Evolutionary conservation across 2,113 vertebrate species (phyloP), one percentile per base, ranked within the genome.

Genomic region (Diadophis punctatus): DNA sequence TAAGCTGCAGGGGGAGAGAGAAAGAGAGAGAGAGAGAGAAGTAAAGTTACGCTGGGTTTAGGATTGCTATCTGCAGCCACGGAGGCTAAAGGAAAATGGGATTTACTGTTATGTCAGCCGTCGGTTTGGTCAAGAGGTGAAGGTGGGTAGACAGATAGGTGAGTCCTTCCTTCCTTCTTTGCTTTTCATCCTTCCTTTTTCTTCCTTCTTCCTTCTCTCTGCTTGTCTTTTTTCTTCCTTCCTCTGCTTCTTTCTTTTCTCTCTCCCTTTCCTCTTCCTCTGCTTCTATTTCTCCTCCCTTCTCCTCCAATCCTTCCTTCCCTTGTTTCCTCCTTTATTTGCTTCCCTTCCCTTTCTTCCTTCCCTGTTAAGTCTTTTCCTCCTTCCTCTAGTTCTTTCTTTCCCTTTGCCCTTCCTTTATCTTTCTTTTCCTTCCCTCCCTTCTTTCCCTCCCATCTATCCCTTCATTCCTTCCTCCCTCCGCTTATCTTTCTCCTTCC

Each of bases 1-100:
- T 94, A 99, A 97, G 96, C 99, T 99, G 55, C 0, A 0, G 85
- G 27, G 27, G 60, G 55, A 7, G 80, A 16, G 56, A 56, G 5
- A 30, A 58, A 0, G 10, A 9, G 85, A 20, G 58, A 8, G 85
- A 20, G 58, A 55, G 7, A 25, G 52, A 0, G 11, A 2, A 20
- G 1, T 0, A 90, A 74, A 74, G 1, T 16, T 30, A 22, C 16
- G 1, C 63, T 0, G 4, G 11, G n/a, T 74, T 55, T n/a, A 68
- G 4, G 60, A 14, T 7, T 34, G 30, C 14, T 4, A 14, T 0
- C 60, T 63, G 60, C 27, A 25, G 4, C 22, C n/a, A 4, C 20
- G 3, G 7, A 85, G 9, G 18, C 20, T 1, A 11, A 20, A 0
- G 20, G 39, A 43, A 85, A 9, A 46, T 49, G 4, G 60, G 60